Conservation (phyloP, 2,113 vertebrate species). For the Centropristis striata region DNA sequence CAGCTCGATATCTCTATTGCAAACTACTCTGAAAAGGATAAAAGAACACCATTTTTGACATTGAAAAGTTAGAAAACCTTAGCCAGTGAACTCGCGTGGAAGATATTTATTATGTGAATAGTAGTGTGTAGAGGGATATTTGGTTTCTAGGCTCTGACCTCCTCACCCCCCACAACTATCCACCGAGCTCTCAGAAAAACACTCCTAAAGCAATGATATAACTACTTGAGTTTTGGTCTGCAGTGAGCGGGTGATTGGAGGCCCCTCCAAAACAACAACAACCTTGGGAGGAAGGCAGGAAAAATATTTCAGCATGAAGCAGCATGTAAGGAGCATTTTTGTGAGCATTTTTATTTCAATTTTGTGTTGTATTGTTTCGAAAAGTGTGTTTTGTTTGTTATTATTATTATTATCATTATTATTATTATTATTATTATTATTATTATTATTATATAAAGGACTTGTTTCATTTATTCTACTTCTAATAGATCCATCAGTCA, state of each 20-base stretch:
- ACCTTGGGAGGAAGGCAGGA: constrained; percentile 5
- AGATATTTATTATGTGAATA: not conserved
- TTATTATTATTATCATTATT: too few species aligned
- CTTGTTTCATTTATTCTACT: not conserved
- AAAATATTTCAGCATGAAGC: constrained; percentile 1
- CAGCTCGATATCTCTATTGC: not conserved
- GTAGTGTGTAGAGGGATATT: not conserved
- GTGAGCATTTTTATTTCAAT: too few species aligned
- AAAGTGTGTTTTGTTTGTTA: too few species aligned
- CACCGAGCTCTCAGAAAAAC: not conserved
- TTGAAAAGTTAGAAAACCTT: constrained; percentile 6
- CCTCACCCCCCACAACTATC: not conserved
- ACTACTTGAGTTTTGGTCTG: not conserved
- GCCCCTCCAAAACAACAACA: constrained; percentile 8
- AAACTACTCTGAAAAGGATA: not conserved
- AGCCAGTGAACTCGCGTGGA: not conserved
- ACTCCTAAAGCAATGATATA: not conserved
- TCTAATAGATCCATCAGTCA: not conserved
- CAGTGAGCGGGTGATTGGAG: not conserved
- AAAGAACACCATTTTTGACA: not conserved
- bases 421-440: too few species aligned
- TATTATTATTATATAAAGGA: not conserved
- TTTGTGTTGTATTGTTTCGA: too few species aligned
- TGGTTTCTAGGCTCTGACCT: constrained; percentile 7
- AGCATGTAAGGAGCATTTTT: not conserved